These are phyloP conservation scores for Dinoponera quadriceps DNA, from an alignment of 1,140 invertebrate genomes.

Conservation along the genomic window DNA sequence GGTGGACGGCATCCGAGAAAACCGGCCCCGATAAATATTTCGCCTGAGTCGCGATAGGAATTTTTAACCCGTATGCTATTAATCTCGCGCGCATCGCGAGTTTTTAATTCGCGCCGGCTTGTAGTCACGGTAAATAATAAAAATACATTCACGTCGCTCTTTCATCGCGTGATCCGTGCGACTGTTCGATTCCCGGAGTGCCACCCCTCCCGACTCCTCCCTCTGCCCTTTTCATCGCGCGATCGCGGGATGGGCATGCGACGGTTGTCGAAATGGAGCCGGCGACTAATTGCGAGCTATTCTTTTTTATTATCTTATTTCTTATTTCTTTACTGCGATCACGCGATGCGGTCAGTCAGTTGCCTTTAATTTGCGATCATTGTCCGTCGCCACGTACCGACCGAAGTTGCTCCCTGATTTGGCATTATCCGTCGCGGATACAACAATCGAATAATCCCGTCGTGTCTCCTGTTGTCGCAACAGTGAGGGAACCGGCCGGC, in stretches of 20 bases:
- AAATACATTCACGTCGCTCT: no score
- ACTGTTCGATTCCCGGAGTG: no score
- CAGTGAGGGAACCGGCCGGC: neutral
- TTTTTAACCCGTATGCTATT: neutral
- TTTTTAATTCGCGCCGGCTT: no score
- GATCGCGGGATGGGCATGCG: no score
- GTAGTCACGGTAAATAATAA: no score
- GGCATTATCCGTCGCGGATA: neutral
- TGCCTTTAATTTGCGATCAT: conserved; percentile 25
- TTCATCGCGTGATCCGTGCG: no score
- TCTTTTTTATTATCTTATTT: no score
- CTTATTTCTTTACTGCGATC: neutral
- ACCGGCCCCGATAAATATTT: neutral
- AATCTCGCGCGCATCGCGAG: neutral
- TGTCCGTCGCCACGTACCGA: neutral
- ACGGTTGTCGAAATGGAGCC: neutral
- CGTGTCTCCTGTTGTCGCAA: neutral
- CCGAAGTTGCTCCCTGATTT: neutral
- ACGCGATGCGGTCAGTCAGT: neutral
- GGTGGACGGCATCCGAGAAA: neutral
- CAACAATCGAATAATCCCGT: conserved; percentile 22
- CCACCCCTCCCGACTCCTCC: no score
- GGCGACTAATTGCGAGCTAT: conserved; percentile 24
- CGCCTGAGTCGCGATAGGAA: neutral
- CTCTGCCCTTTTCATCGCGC: no score